A percentile compares a stretch with the other conserved stretches of the same genome.
Evolutionary conservation across 2,113 vertebrate genomes (phyloP).

Genomic region (Takifugu flavidus): DNA sequence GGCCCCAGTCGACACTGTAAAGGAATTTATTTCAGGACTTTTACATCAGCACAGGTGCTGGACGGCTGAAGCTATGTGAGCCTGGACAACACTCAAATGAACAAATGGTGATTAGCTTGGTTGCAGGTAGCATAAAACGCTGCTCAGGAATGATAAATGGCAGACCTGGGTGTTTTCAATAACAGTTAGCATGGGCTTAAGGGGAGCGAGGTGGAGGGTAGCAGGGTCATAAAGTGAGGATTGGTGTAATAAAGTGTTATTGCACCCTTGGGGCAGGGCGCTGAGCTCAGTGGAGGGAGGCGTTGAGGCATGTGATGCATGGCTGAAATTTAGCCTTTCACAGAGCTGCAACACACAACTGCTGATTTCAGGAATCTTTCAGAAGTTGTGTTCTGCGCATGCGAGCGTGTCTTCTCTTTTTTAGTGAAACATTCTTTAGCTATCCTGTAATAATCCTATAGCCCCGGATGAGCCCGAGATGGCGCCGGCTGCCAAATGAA

Average conservation of each 20-base stretch:
- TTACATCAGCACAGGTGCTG: conserved; percentile 21
- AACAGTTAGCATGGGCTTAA: conserved; percentile 72
- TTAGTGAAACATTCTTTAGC: conserved; percentile 31
- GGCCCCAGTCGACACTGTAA: conserved; percentile 42
- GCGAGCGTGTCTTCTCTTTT: conserved; percentile 9
- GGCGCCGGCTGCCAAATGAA: conserved; percentile 52
- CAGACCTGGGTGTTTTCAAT: conserved; percentile 74
- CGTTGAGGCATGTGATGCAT: conserved; percentile 58
- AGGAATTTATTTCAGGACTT: conserved; percentile 53
- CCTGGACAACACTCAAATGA: conserved; percentile 33
- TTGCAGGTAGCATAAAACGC: conserved; percentile 52
- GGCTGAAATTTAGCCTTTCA: conserved; percentile 50
- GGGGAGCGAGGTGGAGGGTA: conserved; percentile 39
- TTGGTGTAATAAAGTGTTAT: conserved; percentile 80
- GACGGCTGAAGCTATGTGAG: conserved; percentile 44
- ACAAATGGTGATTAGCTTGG: conserved; percentile 55
- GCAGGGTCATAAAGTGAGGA: conserved; percentile 69
- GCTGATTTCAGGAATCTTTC: conserved; percentile 24
- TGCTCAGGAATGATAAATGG: conserved; percentile 73
- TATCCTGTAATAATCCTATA: conserved; percentile 19
- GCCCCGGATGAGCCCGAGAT: conserved; percentile 23
- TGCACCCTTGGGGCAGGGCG: conserved; percentile 69
- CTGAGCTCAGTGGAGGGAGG: conserved; percentile 63
- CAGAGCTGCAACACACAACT: conserved; percentile 33
- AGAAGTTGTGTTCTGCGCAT: conserved; percentile 1